phyloP scores from a whole-genome alignment of 2,113 vertebrate species.

The Gobiocypris rarus region DNA sequence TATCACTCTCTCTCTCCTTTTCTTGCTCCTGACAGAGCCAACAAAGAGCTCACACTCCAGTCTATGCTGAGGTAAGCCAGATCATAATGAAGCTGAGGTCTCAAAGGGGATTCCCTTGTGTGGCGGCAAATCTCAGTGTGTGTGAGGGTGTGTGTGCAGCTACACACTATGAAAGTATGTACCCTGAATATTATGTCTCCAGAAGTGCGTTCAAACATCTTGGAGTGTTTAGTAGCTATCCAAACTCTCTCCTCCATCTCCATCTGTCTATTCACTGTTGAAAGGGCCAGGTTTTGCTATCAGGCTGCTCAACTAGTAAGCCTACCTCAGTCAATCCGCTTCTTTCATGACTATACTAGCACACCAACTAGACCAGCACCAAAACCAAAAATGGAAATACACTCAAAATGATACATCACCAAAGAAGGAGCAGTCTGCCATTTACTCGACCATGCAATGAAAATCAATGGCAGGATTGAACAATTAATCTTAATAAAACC shows the following conservation, averaged over 20 bases:
- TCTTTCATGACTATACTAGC: neutral
- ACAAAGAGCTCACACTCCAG: constrained; percentile 34
- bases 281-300: constrained; percentile 3
- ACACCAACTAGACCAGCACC: neutral
- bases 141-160: constrained; percentile 26
- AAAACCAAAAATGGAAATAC: neutral
- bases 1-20: constrained; percentile 10
- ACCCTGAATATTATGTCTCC: constrained; percentile 33
- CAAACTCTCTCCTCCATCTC: constrained; percentile 1
- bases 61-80: constrained; percentile 52
- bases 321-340: neutral
- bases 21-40: constrained; percentile 37
- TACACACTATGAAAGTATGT: constrained; percentile 24
- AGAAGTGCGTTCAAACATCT: constrained; percentile 36
- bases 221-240: constrained; percentile 34
- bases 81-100: constrained; percentile 54
- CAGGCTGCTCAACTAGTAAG: neutral
- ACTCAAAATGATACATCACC: neutral
- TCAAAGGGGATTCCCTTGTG: constrained; percentile 51
- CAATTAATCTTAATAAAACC: neutral
- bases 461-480: neutral
- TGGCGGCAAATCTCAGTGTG: constrained; percentile 29
- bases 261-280: neutral
- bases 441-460: neutral
- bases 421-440: neutral